Base-by-base conservation (phyloP, 2,113 vertebrate species). In the Herpetotheres cachinnans region DNA sequence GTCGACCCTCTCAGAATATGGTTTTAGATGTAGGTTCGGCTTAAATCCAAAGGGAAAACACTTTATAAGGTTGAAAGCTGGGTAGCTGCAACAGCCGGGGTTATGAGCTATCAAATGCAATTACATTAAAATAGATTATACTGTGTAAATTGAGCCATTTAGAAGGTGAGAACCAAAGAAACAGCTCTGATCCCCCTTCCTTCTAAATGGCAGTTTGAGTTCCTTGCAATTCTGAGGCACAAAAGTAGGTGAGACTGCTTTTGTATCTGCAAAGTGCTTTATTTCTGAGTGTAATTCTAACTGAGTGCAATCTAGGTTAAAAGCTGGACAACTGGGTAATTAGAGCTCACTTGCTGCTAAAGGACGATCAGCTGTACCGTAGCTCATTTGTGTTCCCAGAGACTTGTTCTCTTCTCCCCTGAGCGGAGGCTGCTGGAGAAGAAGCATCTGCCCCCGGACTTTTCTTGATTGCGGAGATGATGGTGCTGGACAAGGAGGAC, bases 401-500 rank as follows among this genome's bases (percentile, higher is more conserved):
- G 94, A 94, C 97, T 97, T 98, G 96, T 65, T 98, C 96, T 95
- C 94, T 85, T 96, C 97, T 97, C 96, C 95, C 89, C 88, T 95
- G 94, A 98, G 97, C 82, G 95, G 97, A 98, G 98, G 98, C 98
- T 98, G 98, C 98, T 98, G 99, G 98, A 99, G 98, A 98, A 98
- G 98, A 98, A 99, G 98, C 98, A 98, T 98, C 99, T 98, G 98
- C 98, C 98, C 98, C 98, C 97, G 97, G 99, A 99, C 98, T 98
- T 98, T 97, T 98, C 98, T 90, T 82, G 98, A 96, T 98, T 98
- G 98, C 98, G 78, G 99, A 99, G 99, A 99, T 99, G 98, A 99
- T 99, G 99, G 99, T 99, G 98, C 98, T 99, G 98, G 99, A 99
- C 99, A 99, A 99, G 99, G 99, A 99, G 98, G 99, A 99, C 98